Evolutionary conservation across 2,113 vertebrate species (phyloP).

Genomic region (Cranoglanis bouderius): DNA sequence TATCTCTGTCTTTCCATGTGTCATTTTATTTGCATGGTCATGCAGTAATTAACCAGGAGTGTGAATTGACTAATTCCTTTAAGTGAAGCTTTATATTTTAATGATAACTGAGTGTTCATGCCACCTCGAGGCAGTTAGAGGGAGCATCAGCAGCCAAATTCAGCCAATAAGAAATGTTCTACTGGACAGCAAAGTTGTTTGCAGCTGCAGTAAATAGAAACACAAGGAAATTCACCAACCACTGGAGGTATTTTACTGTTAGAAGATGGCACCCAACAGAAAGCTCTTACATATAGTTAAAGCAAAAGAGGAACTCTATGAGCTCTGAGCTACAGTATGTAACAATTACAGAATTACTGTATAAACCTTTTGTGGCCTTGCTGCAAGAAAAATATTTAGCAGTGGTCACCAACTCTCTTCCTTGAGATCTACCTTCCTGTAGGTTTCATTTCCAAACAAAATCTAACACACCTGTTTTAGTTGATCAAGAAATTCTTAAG

Average conservation of each 20-base stretch:
- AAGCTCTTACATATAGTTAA: neutral
- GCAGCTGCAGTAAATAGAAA: slow-evolving; percentile 52
- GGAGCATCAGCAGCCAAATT: slow-evolving; percentile 65
- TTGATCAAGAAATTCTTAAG: too few species aligned
- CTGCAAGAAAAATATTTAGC: neutral
- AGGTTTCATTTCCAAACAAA: too few species aligned
- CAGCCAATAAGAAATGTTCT: slow-evolving; percentile 64
- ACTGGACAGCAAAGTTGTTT: slow-evolving; percentile 46
- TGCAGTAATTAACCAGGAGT: slow-evolving; percentile 20
- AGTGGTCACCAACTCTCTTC: too few species aligned
- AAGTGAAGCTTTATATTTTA: slow-evolving; percentile 68
- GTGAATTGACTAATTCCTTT: slow-evolving; percentile 60
- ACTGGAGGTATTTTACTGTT: neutral
- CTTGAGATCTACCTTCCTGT: too few species aligned
- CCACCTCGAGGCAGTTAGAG: slow-evolving; percentile 61
- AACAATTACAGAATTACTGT: neutral
- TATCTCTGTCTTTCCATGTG: slow-evolving; percentile 32
- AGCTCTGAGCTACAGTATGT: neutral
- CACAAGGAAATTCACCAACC: slow-evolving; percentile 2
- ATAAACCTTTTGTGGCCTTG: neutral
- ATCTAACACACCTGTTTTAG: too few species aligned
- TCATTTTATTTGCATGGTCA: slow-evolving; percentile 45
- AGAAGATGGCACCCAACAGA: neutral
- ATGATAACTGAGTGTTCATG: slow-evolving; percentile 59
- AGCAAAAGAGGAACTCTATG: neutral